Evolutionary conservation across 2,888 invertebrate genomes (phyloP), one percentile per base, ranked within the genome.

Genomic region (Cephus sareptanus): DNA sequence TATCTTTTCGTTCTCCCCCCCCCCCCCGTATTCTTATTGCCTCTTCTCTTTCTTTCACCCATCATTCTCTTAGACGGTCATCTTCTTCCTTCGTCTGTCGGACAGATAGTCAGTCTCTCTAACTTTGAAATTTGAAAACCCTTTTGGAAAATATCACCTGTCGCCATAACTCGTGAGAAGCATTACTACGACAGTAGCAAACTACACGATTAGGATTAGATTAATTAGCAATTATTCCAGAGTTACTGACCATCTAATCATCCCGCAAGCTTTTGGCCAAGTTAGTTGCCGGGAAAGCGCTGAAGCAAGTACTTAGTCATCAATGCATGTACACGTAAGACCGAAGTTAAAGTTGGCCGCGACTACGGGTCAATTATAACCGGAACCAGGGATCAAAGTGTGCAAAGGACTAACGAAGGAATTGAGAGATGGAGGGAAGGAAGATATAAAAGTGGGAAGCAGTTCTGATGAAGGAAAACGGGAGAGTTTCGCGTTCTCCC

Each of bases 371-470:
- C 30, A 31, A 70, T 70, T 85, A 87, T 85, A 86, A 83, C 84
- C 80, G 78, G 83, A 87, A 86, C 85, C 85, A 80, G 80, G 86
- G 88, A 89, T 89, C 89, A 88, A 89, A 89, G 87, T 89, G 81
- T 82, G 79, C 75, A 80, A 76, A 75, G 73, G 77, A 77, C 78
- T 77, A 79, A 80, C 68, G 76, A 73, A 75, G 76, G 74, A 69
- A n/a, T 56, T 34, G 73, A 56, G 30, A 34, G 73, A 56, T 56
- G 76, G 75, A n/a, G 13, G 37, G n/a, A 30, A 37, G 23, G n/a
- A 3, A 35, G 35, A 35, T 35, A 35, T 35, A 35, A 69, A 12
- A 34, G 73, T 13, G 13, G 73, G 23, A 37, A 70, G 75, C 76
- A 75, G 76, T 69, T 73, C 74, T 69, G 56, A 40, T 33, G 76